Percentiles rank a stretch among this genome's conserved stretches.
Conservation (phyloP, 1,140 invertebrate species). For the Brachionus koreanus region DNA sequence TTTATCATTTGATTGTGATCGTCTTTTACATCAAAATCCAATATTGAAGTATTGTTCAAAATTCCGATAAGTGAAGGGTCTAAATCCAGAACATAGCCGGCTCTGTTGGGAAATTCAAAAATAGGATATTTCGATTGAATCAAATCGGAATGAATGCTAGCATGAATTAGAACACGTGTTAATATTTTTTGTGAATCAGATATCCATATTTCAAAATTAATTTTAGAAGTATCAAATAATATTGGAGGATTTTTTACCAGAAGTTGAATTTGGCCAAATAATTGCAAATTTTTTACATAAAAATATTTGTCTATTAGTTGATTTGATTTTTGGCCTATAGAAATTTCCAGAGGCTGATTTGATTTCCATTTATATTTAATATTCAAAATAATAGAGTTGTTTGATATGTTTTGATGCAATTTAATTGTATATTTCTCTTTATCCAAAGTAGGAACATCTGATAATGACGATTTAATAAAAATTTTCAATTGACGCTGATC, state of each 20-base stretch:
- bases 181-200: background rate
- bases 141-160: background rate
- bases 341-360: background rate
- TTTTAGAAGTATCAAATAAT: background rate
- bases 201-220: constrained; percentile 3
- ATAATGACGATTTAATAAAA: background rate
- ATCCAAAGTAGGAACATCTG: background rate
- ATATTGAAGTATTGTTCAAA: constrained; percentile 8
- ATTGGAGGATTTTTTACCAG: background rate
- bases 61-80: constrained; percentile 2
- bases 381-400: background rate
- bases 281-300: background rate
- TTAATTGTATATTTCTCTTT: background rate
- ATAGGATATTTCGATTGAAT: background rate
- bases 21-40: background rate
- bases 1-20: background rate
- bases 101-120: background rate
- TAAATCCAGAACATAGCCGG: background rate
- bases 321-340: background rate
- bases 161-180: background rate
- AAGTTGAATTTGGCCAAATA: background rate
- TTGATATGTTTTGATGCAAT: background rate
- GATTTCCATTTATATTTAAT: background rate
- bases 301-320: background rate
- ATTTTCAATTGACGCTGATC: background rate